Evolutionary conservation across 2,797 vertebrate genomes (phyloP).

Genomic region (Sebastes kiyomatsui): DNA sequence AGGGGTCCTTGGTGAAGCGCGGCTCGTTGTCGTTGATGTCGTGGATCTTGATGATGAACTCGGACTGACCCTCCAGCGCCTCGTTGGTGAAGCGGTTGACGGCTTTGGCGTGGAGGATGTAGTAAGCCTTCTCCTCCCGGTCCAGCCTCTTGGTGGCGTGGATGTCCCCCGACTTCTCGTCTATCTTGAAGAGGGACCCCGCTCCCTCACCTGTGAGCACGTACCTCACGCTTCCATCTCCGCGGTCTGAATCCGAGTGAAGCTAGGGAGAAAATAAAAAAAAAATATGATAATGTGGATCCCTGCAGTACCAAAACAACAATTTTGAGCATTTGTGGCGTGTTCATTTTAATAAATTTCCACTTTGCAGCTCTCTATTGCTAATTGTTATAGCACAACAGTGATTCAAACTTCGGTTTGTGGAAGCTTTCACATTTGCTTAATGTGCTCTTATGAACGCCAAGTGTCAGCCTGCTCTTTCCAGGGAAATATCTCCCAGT

Average conservation of each 20-base stretch:
- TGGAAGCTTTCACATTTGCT: slow-evolving; percentile 56
- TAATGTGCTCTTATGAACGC: slow-evolving; percentile 39
- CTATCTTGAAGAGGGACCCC: slow-evolving; percentile 92
- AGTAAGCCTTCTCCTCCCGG: slow-evolving; percentile 94
- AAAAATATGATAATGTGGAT: background rate
- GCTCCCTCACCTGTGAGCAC: slow-evolving; percentile 94
- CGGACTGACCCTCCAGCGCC: slow-evolving; percentile 93
- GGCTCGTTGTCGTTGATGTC: slow-evolving; percentile 98
- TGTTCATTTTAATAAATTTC: slow-evolving; percentile 52
- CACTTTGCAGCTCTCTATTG: slow-evolving; percentile 44
- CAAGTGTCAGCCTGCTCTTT: slow-evolving; percentile 14
- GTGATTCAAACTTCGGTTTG: slow-evolving; percentile 16
- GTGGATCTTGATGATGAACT: slow-evolving; percentile 98
- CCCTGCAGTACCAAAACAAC: background rate
- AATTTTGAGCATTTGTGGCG: slow-evolving; percentile 23
- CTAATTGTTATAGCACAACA: slow-evolving; percentile 42
- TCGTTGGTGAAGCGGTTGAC: slow-evolving; percentile 90
- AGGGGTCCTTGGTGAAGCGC: slow-evolving; percentile 90
- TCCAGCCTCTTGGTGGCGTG: slow-evolving; percentile 96
- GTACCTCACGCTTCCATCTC: slow-evolving; percentile 92
- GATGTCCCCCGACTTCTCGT: slow-evolving; percentile 95
- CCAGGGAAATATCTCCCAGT: background rate
- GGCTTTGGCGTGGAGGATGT: slow-evolving; percentile 92
- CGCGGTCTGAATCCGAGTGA: slow-evolving; percentile 92
- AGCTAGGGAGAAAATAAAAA: slow-evolving; percentile 77